Percentiles rank a stretch among this genome's conserved stretches.
Conservation (phyloP, 2,113 vertebrate genomes). For the Ceyx cyanopectus region DNA sequence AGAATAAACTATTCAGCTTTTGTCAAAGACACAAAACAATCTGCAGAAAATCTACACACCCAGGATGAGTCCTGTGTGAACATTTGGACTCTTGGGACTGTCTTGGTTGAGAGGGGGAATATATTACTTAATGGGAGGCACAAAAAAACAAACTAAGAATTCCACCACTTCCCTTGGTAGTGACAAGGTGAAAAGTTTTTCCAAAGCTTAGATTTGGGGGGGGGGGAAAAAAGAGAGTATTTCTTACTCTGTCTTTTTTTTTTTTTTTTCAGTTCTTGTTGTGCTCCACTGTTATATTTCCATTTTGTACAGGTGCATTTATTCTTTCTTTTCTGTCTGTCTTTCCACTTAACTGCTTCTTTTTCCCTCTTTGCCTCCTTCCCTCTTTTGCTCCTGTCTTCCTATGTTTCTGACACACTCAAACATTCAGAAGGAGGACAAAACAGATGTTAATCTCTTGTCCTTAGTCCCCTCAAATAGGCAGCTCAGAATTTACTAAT, state of each 20-base stretch:
- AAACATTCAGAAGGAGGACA: background rate
- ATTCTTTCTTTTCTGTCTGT: background rate
- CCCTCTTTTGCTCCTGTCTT: background rate
- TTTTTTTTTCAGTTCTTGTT: background rate
- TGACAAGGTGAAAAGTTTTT: background rate
- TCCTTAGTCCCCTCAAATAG: slow-evolving; percentile 31
- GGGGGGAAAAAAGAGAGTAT: background rate
- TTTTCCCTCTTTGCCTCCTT: background rate
- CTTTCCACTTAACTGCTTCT: background rate
- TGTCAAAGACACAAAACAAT: background rate
- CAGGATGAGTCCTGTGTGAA: background rate
- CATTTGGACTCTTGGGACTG: rapidly evolving
- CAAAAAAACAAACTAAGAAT: background rate
- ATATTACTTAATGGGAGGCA: background rate
- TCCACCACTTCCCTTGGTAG: background rate
- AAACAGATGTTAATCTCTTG: slow-evolving; percentile 39
- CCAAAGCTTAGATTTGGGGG: background rate
- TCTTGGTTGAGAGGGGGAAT: background rate
- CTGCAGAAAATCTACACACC: background rate
- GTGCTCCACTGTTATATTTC: background rate
- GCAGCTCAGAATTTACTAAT: slow-evolving; percentile 47
- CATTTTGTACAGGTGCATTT: background rate
- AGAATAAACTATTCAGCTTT: background rate
- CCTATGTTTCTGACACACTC: background rate
- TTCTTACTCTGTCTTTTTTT: background rate